These are phyloP conservation scores for Zoroaster sp. DNA, from an alignment of 53 echinoderm and acorn worm species.

Conservation along the genomic window DNA sequence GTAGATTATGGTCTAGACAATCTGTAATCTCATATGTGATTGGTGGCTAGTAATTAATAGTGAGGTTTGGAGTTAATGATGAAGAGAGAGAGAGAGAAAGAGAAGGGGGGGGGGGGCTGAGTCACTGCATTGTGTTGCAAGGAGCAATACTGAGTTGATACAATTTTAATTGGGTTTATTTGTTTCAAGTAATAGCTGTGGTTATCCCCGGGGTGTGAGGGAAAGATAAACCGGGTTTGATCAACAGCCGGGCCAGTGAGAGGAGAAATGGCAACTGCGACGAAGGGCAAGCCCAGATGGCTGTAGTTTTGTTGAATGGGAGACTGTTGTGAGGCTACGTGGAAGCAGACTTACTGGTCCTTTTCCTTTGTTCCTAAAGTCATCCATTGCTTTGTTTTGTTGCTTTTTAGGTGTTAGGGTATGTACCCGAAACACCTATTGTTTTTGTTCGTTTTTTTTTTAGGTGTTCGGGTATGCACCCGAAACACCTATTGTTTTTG, in stretches of 20 bases:
- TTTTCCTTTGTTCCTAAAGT: too few relatives aligned
- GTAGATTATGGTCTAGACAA: not conserved
- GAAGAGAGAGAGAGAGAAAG: too few relatives aligned
- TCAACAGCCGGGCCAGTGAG: not conserved
- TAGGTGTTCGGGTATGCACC: too few relatives aligned
- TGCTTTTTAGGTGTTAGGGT: too few relatives aligned
- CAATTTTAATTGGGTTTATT: not conserved
- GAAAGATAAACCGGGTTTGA: not conserved
- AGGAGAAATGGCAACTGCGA: not conserved
- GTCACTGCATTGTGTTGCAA: not conserved
- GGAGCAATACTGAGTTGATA: not conserved
- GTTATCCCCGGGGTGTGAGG: not conserved
- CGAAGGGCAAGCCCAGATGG: not conserved
- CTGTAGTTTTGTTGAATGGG: not conserved
- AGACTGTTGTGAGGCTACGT: too few relatives aligned
- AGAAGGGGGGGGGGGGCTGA: not conserved
- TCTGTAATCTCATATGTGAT: not conserved
- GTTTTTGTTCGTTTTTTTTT: too few relatives aligned
- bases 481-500: too few relatives aligned
- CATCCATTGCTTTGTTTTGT: too few relatives aligned
- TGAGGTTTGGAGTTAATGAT: not conserved
- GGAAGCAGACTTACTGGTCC: too few relatives aligned
- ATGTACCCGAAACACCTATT: too few relatives aligned
- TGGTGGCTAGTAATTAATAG: not conserved
- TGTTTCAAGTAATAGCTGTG: not conserved